Evolutionary conservation across 1,140 invertebrate genomes (phyloP), one percentile per base, ranked within the genome.

Genomic region (Drosophila pachea): DNA sequence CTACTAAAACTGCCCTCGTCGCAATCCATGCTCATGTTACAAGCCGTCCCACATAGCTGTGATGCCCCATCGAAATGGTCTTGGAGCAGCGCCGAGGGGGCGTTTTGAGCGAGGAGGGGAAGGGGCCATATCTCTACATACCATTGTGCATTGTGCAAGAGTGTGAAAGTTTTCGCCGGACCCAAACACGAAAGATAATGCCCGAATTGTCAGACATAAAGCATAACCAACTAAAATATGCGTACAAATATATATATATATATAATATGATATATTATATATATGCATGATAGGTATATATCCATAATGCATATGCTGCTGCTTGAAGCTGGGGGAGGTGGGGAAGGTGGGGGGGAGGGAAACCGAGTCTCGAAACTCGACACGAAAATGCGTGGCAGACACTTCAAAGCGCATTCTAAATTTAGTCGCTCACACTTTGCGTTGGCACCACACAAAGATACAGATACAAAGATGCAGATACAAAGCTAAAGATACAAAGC

Each of bases 341-440:
- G 31, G 11, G 5, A 4, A 16, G 38, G 11, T 32, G 50, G 16
- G 59, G 55, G 60, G 49, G 50, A 74, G 22, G 22, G 22, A 70
- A 76, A 48, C 53, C 36, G 22, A 43, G 52, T 53, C 8, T 22
- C 42, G 31, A 68, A 59, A 45, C 54, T n/a, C 62, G 61, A 69
- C 38, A 61, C 68, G n/a, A 38, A 61, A 73, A 54, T 35, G 55
- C 62, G 54, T 43, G 40, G 48, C 68, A 68, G 53, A 55, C 56
- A 73, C 74, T 70, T 76, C 65, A 78, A 84, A 79, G 78, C 77
- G 65, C 31, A 33, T 58, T 83, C 78, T 83, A 83, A 84, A 76
- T 83, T 76, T 83, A 83, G 73, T 66, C 35, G 52, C 75, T 84
- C 79, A 79, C 76, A 84, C 78, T 83, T 78, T 76, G 78, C 78